Evolutionary conservation across 2,888 invertebrate genomes (phyloP), one percentile per base, ranked within the genome.

Genomic region (Zygaena filipendulae): DNA sequence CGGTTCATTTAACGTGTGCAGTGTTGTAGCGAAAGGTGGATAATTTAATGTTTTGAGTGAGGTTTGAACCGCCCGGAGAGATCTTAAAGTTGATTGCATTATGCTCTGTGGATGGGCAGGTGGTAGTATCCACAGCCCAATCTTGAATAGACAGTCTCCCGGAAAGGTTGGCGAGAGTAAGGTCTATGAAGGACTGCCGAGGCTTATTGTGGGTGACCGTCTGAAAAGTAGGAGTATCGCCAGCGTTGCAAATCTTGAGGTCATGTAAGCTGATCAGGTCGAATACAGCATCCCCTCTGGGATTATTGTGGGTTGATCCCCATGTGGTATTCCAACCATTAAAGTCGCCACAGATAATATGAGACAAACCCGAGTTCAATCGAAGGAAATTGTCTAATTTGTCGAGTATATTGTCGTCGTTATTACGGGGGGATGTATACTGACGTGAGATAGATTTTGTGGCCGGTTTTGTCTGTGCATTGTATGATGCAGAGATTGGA

Each of bases 301-400:
- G 2, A 19, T 47, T 46, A 9, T 29, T 31, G 1, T 1, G 5
- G 0, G 11, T 1, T 1, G 34, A 33, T 2, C 46, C 45, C 46
- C 49, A 49, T 1, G 29, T 1, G 1, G 20, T 11, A 16, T 47
- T 40, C 40, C 43, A 42, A 0, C 43, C 47, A 13, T 49, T 49
- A 6, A 46, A 34, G 14, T 49, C 45, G 0, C 46, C 48, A 3
- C 38, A 24, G 0, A 47, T 25, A 0, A 49, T 19, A 16, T 33
- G 29, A 1, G 5, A 16, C 0, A 35, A 14, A 2, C 26, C 27
- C 0, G 4, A 0, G 1, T 13, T 27, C 1, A 11, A 10, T 2
- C 32, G 4, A 0, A 44, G 23, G 4, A 41, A 33, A 0, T 4
- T 1, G 0, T 43, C 35, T 0, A 40, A 19, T 5, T 23, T 31